Percentiles rank a stretch among this genome's conserved stretches.
Evolutionary conservation across 2,113 vertebrate species (phyloP).

Genomic region (Eolophus roseicapilla): DNA sequence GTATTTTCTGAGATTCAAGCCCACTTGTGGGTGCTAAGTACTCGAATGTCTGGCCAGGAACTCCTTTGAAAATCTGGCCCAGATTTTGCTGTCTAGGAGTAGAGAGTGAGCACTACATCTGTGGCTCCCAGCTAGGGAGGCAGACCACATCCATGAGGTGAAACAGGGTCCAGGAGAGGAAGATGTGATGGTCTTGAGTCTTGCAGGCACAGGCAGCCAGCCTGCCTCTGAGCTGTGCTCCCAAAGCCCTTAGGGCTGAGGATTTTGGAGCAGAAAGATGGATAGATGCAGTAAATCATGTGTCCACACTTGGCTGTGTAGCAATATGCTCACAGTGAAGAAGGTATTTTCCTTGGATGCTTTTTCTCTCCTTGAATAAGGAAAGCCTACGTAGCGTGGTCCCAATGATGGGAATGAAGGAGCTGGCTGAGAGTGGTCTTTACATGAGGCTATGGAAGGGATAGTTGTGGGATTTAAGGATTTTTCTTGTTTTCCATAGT

Average conservation of each 20-base stretch:
- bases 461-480: neutral
- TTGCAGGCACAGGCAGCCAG: neutral
- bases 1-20: constrained; percentile 14
- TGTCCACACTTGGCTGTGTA: neutral
- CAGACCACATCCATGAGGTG: neutral
- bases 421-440: neutral
- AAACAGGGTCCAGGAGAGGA: neutral
- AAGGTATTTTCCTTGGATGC: neutral
- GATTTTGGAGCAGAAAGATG: neutral
- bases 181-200: neutral
- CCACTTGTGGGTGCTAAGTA: neutral
- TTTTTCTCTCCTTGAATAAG: neutral
- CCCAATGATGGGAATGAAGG: neutral
- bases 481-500: neutral
- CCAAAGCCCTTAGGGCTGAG: neutral
- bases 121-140: neutral
- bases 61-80: neutral
- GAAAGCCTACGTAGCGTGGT: rapidly evolving
- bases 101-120: rapidly evolving
- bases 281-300: neutral
- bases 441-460: neutral
- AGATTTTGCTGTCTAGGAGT: neutral
- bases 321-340: neutral
- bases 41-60: neutral
- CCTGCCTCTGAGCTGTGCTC: neutral